Evolutionary conservation across 2,797 vertebrate species (phyloP).

Genomic region (Myotis planiceps): DNA sequence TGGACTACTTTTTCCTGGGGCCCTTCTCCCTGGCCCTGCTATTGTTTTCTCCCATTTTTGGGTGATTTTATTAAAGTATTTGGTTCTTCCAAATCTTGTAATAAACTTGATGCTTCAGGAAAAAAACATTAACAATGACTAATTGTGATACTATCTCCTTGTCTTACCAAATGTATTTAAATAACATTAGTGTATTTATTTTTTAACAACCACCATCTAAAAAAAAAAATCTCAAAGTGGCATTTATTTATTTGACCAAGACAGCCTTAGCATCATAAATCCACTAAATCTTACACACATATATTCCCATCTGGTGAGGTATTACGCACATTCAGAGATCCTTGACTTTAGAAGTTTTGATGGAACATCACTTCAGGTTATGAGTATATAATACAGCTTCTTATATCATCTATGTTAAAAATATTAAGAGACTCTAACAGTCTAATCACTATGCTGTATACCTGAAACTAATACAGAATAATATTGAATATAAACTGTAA

Average conservation of each 20-base stretch:
- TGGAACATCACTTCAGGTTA: background rate
- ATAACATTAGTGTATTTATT: background rate
- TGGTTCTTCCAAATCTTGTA: background rate
- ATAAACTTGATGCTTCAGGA: background rate
- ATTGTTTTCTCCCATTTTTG: background rate
- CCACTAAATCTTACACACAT: background rate
- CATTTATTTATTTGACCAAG: conserved; percentile 43
- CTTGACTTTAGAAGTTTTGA: background rate
- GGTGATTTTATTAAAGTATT: background rate
- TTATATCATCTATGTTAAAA: background rate
- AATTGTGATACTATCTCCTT: background rate
- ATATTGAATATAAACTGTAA: background rate
- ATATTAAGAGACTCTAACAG: background rate
- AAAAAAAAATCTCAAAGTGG: background rate
- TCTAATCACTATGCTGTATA: background rate
- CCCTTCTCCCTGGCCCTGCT: background rate
- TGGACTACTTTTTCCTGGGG: background rate
- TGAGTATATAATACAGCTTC: background rate
- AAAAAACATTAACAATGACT: background rate
- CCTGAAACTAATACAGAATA: background rate
- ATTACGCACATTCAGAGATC: background rate
- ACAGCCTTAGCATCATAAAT: conserved; percentile 25
- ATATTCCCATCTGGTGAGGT: background rate
- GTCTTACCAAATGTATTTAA: conserved; percentile 23
- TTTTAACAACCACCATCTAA: background rate